These are phyloP conservation scores for Orchesella flavescens DNA, from an alignment of 2,888 invertebrate genomes.

Conservation along the genomic window DNA sequence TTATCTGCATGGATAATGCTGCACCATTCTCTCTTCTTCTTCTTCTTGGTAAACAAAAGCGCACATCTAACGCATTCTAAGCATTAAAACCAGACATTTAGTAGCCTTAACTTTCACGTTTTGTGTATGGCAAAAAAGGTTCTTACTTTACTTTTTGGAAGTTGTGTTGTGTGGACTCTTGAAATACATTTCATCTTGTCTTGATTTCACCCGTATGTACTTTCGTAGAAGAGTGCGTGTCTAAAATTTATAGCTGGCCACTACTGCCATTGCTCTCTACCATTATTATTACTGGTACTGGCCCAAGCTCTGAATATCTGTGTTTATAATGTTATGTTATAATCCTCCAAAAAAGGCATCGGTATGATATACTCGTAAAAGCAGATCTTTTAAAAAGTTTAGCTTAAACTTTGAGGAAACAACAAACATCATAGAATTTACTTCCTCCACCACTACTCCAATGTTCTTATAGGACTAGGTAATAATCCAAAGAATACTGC, in stretches of 20 bases:
- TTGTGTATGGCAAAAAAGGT: background rate
- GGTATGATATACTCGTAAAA: background rate
- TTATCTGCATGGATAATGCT: constrained; percentile 35
- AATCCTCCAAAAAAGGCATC: background rate
- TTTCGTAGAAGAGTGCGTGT: constrained; percentile 41
- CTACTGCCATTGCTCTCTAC: constrained; percentile 10
- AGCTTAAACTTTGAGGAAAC: constrained; percentile 6
- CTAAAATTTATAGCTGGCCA: constrained; percentile 51
- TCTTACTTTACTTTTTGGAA: constrained; percentile 13
- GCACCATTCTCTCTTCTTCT: constrained; percentile 17
- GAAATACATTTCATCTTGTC: constrained; percentile 41
- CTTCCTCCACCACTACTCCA: background rate
- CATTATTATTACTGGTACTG: background rate
- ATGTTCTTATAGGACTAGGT: constrained; percentile 23
- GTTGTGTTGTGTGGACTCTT: constrained; percentile 10
- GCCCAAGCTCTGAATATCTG: too few relatives aligned
- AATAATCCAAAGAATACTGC: constrained; percentile 38
- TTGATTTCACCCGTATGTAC: constrained; percentile 43
- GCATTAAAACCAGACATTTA: background rate
- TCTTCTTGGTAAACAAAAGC: constrained; percentile 9
- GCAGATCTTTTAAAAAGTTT: constrained; percentile 31
- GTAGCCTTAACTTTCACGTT: background rate
- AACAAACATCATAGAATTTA: constrained; percentile 33
- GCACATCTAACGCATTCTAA: background rate
- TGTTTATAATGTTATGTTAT: background rate